Conservation (phyloP, 2,888 invertebrate species). For the Platycheirus albimanus region DNA sequence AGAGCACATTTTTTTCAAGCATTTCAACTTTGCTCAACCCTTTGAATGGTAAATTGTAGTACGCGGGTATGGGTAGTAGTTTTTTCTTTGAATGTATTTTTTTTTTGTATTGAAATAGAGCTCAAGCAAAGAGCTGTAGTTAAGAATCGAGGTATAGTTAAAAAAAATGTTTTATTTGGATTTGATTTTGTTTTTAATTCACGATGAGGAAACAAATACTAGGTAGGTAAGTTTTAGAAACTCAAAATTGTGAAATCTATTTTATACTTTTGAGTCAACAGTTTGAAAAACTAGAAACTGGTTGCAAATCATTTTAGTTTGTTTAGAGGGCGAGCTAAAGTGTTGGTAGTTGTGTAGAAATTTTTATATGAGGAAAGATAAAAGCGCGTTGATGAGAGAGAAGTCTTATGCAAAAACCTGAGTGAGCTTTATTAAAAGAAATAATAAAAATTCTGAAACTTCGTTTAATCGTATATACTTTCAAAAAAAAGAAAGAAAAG, state of each 20-base stretch:
- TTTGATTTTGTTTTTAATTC: background rate
- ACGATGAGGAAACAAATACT: slow-evolving; percentile 19
- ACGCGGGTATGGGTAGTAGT: background rate
- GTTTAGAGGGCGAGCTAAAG: background rate
- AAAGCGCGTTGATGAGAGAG: background rate
- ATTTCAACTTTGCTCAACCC: slow-evolving; percentile 31
- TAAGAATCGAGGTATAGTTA: too few relatives aligned
- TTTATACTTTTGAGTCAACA: slow-evolving; percentile 9
- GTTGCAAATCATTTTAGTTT: slow-evolving; percentile 30
- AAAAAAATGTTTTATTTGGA: slow-evolving; percentile 4
- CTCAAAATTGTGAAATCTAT: background rate
- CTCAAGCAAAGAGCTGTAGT: slow-evolving; percentile 6
- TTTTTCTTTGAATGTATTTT: background rate
- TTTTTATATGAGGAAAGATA: background rate
- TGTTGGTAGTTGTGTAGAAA: slow-evolving; percentile 18
- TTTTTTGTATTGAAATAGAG: background rate
- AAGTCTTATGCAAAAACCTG: too few relatives aligned
- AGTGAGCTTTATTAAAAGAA: background rate
- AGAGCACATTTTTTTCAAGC: slow-evolving; percentile 9
- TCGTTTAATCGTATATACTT: too few relatives aligned
- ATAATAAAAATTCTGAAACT: background rate
- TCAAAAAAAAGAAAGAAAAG: too few relatives aligned
- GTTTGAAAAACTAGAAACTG: background rate
- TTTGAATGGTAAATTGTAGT: slow-evolving; percentile 18
- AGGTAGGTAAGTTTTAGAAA: slow-evolving; percentile 30